Conservation (phyloP, 2,113 vertebrate genomes). For the Sporophila hypoxantha region DNA sequence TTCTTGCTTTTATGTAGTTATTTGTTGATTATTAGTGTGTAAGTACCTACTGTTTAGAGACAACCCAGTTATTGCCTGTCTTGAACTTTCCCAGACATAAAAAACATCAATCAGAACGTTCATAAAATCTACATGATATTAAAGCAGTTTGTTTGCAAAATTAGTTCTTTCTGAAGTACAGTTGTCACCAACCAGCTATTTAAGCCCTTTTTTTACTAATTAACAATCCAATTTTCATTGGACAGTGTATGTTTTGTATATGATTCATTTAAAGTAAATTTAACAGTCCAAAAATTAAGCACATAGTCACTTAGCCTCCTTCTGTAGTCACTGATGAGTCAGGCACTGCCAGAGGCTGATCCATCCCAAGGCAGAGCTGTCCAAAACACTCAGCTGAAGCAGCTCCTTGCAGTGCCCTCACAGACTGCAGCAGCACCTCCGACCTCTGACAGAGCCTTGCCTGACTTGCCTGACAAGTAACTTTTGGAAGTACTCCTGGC, state of each 20-base stretch:
- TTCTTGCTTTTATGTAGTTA: background rate
- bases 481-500: background rate
- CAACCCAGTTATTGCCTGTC: background rate
- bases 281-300: background rate
- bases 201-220: background rate
- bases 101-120: background rate
- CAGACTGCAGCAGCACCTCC: background rate
- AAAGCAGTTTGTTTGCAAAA: background rate
- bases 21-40: background rate
- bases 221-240: background rate
- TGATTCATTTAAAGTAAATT: background rate
- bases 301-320: background rate
- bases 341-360: background rate
- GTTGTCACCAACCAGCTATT: background rate
- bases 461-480: background rate
- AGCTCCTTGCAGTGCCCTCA: background rate
- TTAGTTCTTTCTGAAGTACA: conserved; percentile 6
- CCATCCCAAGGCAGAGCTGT: background rate
- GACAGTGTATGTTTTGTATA: background rate
- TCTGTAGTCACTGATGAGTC: background rate
- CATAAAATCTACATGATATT: background rate
- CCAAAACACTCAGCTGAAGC: background rate
- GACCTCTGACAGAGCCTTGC: background rate
- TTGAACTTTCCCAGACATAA: background rate
- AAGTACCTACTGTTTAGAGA: background rate